Evolutionary conservation across 1,140 invertebrate genomes (phyloP), one percentile per base, ranked within the genome.

Genomic region (Drosophila sechellia): DNA sequence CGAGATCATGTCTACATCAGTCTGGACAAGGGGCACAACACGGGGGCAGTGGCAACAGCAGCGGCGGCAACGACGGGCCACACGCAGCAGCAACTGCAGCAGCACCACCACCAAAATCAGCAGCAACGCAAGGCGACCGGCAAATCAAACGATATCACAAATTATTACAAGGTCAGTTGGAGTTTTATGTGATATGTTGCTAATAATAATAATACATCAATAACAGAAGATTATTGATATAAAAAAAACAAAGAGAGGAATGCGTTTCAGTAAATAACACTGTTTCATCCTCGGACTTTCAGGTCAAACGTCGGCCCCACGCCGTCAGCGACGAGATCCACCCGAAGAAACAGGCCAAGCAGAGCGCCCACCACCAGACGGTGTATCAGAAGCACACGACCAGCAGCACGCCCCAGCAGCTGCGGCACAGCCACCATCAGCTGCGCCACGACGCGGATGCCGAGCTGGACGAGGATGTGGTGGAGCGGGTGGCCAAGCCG

Each of bases 1-100:
- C 94, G 96, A 68, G 96, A 97, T 93, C 96, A 97, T 91, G 96
- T 96, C 63, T 97, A 87, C 46, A 81, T 81, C 63, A 81, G 75
- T 71, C 74, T 96, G 96, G 84, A 76, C 31, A 85, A 81, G 55
- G 27, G 70, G 92, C 95, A 59, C 69, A 76, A 92, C 93, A 75
- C 92, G 60, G 66, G 80, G 54, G 70, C 86, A 34, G 65, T 73
- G 27, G 66, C 83, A 52, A 69, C 92, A 35, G 92, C 93, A 77
- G 93, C 93, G 55, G n/a, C 84, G 25, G 35, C 92, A 43, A 46
- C 86, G 60, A 92, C 74, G 61, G 73, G 70, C 34, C 72, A 71
- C n/a, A 68, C 45, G 90, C 83, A 57, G 46, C 92, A 39, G 34
- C 75, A 52, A 35, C 31, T 93, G 93, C 70, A 83, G 92, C 93